Base-by-base conservation (phyloP, 1,140 invertebrate genomes). In the Pseudomyrmex gracilis region DNA sequence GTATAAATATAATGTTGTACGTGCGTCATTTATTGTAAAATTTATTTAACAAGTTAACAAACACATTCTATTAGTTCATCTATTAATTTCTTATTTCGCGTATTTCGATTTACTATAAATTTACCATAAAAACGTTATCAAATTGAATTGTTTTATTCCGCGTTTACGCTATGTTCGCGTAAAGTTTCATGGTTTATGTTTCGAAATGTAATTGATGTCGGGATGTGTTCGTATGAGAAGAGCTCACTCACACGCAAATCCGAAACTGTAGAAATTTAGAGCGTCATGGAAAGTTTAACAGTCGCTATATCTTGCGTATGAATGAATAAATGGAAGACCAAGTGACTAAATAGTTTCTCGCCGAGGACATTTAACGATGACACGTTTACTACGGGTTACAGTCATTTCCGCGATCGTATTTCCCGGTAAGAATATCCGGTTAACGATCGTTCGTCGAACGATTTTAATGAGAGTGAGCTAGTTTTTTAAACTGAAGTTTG, bases 331-430 rank as follows among this genome's bases (percentile, higher is more conserved):
- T 67, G 22, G 57, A 85, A 5, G 20, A 58, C 9, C 45, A 20
- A 73, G 66, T 88, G 87, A 89, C 76, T 87, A 88, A 87, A 45
- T 68, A 7, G 55, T 88, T 74, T 43, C 7, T 24, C 10, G 15
- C n/a, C 22, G 10, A 7, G 13, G 71, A 1, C 12, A 76, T 88
- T 34, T 86, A 89, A 78, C 73, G 51, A 73, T 22, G 53, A 63
- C 61, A 78, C 70, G 68, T 82, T 87, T 88, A 85, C 73, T 63
- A 58, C 20, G 0, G 8, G 45, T 17, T 34, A 12, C 51, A 22
- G 3, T 60, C 24, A 47, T 76, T 77, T 49, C 43, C 49, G 8
- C 5, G 13, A 12, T 57, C 49, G 9, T 22, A n/a, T 51, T 87
- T 87, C 74, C 2, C 7, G 24, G 85, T 70, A 73, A 67, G 58